Evolutionary conservation across 2,113 vertebrate genomes (phyloP).

Genomic region (Apistogramma diplotaenia): DNA sequence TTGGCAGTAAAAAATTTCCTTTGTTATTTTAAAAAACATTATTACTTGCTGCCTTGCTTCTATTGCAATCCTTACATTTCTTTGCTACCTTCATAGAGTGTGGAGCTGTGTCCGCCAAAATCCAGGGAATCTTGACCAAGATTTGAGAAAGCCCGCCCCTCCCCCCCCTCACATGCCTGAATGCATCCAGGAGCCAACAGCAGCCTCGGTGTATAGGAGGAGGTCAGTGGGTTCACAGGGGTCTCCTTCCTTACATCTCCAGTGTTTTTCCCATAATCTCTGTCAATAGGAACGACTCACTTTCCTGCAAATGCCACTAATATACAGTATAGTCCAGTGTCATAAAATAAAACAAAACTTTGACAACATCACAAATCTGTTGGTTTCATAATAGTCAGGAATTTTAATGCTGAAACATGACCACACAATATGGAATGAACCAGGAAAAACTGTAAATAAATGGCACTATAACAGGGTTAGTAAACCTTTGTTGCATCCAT

Average conservation of each 20-base stretch:
- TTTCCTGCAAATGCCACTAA: conserved; percentile 41
- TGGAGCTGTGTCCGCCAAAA: conserved; percentile 3
- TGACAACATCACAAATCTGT: neutral
- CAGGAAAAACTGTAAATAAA: neutral
- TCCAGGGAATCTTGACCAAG: conserved; percentile 56
- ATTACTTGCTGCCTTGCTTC: neutral
- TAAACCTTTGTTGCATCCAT: neutral
- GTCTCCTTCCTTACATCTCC: conserved; percentile 33
- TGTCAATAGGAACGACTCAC: conserved; percentile 44
- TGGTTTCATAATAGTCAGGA: conserved; percentile 2
- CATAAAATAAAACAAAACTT: conserved; percentile 11
- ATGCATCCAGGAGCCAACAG: conserved; percentile 27
- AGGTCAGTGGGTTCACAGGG: conserved; percentile 57
- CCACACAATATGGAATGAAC: conserved; percentile 4
- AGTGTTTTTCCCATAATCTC: conserved; percentile 25
- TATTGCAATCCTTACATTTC: neutral
- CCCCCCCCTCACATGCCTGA: neutral
- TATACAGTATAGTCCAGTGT: conserved; percentile 27
- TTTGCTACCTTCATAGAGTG: conserved; percentile 10
- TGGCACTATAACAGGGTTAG: neutral
- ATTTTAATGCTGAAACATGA: conserved; percentile 21
- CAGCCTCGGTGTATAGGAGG: conserved; percentile 24
- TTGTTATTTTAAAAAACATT: neutral
- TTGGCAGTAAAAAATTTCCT: too few species aligned
- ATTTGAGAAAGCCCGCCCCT: neutral